phyloP scores from a whole-genome alignment of 2,888 invertebrate genomes.

The Cacoxenus indagator region DNA sequence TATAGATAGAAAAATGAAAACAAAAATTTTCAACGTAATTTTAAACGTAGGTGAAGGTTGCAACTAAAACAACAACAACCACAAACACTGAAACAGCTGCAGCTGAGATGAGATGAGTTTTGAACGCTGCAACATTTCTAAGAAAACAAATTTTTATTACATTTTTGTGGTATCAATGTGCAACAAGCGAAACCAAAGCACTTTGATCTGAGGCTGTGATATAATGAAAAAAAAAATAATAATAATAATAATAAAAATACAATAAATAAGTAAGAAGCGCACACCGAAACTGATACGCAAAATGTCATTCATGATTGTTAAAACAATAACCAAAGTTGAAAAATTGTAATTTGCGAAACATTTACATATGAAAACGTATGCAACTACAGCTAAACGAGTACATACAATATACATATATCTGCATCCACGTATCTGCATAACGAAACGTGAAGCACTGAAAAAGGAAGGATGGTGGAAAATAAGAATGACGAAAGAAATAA shows the following conservation, averaged over 20 bases:
- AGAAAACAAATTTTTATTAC: background rate
- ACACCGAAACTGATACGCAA: no score
- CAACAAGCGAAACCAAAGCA: background rate
- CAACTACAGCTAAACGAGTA: no score
- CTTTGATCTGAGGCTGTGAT: background rate
- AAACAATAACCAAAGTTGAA: background rate
- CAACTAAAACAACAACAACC: background rate
- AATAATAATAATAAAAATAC: background rate
- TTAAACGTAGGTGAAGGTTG: slow-evolving; percentile 17
- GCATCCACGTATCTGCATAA: background rate
- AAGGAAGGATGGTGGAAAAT: background rate
- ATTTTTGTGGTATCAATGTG: background rate
- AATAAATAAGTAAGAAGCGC: background rate
- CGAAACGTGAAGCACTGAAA: background rate
- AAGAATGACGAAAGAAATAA: background rate
- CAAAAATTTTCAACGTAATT: background rate
- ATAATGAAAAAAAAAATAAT: background rate
- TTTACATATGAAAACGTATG: slow-evolving; percentile 1
- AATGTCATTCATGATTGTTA: background rate
- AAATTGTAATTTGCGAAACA: background rate
- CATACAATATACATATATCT: no score
- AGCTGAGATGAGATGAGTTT: background rate
- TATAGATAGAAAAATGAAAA: background rate
- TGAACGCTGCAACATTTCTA: no score
- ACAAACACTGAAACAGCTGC: background rate